Base-by-base conservation (phyloP, 2,888 invertebrate genomes). In the Epirrhoe alternata region DNA sequence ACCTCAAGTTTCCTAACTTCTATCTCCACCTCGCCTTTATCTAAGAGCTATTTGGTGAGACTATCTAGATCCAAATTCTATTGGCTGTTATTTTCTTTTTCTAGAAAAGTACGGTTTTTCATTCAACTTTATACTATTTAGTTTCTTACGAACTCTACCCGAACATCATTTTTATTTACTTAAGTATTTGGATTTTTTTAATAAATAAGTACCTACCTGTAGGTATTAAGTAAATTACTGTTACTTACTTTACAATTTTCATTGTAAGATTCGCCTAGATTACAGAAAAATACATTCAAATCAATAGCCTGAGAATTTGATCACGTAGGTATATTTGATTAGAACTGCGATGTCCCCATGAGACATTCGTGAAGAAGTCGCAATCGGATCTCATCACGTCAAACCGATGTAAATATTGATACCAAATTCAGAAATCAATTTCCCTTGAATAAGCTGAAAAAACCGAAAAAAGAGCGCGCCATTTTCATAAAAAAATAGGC, bases 401-500 rank as follows among this genome's bases (percentile, higher is more conserved):
- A 14, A 47, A 47, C 47, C 47, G 16, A 47, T 47, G 47, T 47
- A 42, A 42, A 42, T 42, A 42, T 12, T 42, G 38, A 42, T 42
- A 47, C 14, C 47, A 47, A 47, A 47, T 47, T 16, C 10, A 56
- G 24, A 60, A 57, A 35, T 31, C 45, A 54, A 57, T 53, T 61
- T 45, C 42, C 53, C 49, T 6, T n/a, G 35, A 57, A 59, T 17
- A 33, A 50, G 17, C 31, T 53, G 62, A 62, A 61, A 58, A 67
- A 64, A 33, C 53, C n/a, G 42, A 33, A 30, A 62, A 64, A 55
- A 42, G 56, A 47, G 16, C 49, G 47, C 62, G 50, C 38, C 61
- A n/a, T 60, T 66, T 66, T 17, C 62, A 59, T 51, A 61, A 68
- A 67, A 69, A 60, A 55, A 59, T 55, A 67, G 38, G 38, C 38